Conservation (phyloP, 2,888 invertebrate genomes). For the Allacma fusca region DNA sequence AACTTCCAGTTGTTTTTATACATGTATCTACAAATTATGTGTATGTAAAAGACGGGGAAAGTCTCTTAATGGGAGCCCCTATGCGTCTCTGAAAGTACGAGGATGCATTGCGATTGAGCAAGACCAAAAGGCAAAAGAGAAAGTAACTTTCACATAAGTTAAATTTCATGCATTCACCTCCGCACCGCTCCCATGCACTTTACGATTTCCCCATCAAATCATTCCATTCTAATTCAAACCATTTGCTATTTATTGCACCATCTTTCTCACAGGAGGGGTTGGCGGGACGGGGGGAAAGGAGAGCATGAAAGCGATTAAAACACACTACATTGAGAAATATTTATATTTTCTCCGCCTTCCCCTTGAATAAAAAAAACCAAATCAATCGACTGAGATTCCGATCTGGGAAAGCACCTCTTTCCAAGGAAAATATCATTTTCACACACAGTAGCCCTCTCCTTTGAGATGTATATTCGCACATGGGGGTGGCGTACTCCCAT, state of each 20-base stretch:
- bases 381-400: slow-evolving; percentile 6
- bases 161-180: slow-evolving; percentile 2
- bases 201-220: not conserved
- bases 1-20: no score
- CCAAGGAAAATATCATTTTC: not conserved
- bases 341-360: not conserved
- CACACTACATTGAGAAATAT: not conserved
- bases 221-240: slow-evolving; percentile 12
- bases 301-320: slow-evolving; percentile 3
- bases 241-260: slow-evolving; percentile 4
- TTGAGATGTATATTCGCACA: not conserved
- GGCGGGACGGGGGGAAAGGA: not conserved
- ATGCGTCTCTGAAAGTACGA: no score
- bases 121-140: no score
- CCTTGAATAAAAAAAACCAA: not conserved
- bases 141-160: not conserved
- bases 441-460: not conserved
- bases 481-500: not conserved
- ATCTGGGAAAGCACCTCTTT: slow-evolving; percentile 4
- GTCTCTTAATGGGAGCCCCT: no score
- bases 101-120: no score
- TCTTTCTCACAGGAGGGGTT: not conserved
- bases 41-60: no score
- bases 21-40: no score
- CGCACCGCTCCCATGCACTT: not conserved